Evolutionary conservation across 1,140 invertebrate genomes (phyloP).

Genomic region (Drosophila lowei): DNA sequence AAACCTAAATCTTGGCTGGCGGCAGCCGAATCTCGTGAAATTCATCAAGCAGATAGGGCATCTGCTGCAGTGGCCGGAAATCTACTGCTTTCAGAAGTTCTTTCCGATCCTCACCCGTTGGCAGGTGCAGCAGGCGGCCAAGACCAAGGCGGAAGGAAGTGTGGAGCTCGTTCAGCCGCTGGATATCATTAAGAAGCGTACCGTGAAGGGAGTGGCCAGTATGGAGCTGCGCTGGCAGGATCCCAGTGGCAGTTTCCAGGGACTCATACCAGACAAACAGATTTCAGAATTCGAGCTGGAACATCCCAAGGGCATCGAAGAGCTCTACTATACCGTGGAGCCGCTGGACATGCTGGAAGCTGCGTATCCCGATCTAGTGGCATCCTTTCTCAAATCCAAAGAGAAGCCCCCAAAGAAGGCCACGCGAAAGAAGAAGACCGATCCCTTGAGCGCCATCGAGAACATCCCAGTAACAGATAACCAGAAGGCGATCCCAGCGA

Average conservation of each 20-base stretch:
- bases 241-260: constrained; percentile 84
- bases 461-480: constrained; percentile 28
- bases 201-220: constrained; percentile 84
- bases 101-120: constrained; percentile 90
- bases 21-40: constrained; percentile 87
- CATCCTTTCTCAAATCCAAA: constrained; percentile 86
- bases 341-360: constrained; percentile 86
- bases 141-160: neutral
- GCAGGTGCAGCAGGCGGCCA: constrained; percentile 82
- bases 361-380: constrained; percentile 88
- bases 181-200: constrained; percentile 85
- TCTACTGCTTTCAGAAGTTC: constrained; percentile 90
- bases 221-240: constrained; percentile 89
- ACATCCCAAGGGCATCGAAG: constrained; percentile 83
- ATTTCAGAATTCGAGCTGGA: constrained; percentile 73
- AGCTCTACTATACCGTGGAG: constrained; percentile 87
- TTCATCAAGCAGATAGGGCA: constrained; percentile 88
- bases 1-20: constrained; percentile 85
- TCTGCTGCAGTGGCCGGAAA: constrained; percentile 89
- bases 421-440: constrained; percentile 83
- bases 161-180: constrained; percentile 76
- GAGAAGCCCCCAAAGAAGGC: constrained; percentile 79
- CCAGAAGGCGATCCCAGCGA: constrained; percentile 18
- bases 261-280: constrained; percentile 85
- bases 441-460: neutral